Evolutionary conservation across 2,113 vertebrate species (phyloP).

Genomic region (Psittacula cyanocephala): DNA sequence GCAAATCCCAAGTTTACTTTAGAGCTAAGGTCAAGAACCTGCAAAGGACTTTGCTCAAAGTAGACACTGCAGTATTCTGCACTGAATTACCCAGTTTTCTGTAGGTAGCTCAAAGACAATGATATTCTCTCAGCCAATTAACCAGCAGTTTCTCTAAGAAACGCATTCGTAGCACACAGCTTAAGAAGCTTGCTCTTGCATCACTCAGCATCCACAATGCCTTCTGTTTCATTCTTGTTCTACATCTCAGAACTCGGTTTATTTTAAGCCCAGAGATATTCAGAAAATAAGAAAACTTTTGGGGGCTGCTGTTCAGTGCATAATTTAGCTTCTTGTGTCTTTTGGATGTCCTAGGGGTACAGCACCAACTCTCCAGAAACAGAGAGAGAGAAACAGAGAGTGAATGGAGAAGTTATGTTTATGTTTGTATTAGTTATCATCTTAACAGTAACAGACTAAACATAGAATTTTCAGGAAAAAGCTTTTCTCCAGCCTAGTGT

Average conservation of each 20-base stretch:
- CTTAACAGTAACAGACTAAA: neutral
- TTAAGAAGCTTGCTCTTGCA: neutral
- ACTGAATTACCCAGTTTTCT: neutral
- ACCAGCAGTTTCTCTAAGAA: neutral
- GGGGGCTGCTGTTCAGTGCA: neutral
- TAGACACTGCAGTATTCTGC: neutral
- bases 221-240: neutral
- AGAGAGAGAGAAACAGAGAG: neutral
- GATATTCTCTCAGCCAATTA: no score
- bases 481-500: neutral
- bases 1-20: neutral
- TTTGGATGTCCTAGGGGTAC: neutral
- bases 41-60: neutral
- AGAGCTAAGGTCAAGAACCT: neutral
- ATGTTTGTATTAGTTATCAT: neutral
- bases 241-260: neutral
- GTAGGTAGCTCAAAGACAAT: neutral
- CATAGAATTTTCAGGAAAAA: neutral
- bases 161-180: neutral
- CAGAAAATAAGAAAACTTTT: neutral
- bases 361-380: neutral
- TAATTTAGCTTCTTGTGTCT: neutral
- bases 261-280: neutral
- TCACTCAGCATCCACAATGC: neutral
- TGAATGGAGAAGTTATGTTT: neutral